These are phyloP conservation scores for Dipus sagitta DNA, from an alignment of 2,797 vertebrate species.

Conservation along the genomic window DNA sequence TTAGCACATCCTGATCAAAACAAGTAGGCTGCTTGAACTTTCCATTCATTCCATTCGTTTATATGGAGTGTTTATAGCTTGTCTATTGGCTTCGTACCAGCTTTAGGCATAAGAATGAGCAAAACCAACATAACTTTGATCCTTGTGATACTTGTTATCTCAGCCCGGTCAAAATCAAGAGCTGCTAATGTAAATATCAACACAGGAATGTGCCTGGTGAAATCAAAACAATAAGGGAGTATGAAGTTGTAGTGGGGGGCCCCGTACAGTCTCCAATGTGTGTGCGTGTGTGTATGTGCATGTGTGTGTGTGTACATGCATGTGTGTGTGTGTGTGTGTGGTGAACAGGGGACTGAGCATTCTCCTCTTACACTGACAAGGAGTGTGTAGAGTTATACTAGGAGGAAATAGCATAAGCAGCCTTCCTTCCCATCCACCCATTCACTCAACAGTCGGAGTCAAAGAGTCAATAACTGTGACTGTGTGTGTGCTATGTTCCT, in stretches of 20 bases:
- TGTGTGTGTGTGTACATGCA: background rate
- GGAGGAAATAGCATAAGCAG: too few species aligned
- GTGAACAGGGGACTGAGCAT: accelerated
- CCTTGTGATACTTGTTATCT: background rate
- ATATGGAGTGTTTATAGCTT: background rate
- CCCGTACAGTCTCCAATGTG: accelerated
- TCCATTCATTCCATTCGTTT: background rate
- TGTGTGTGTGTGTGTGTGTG: too few species aligned
- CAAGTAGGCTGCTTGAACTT: background rate
- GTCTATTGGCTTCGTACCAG: background rate
- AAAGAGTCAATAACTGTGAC: background rate
- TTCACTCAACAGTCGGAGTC: background rate
- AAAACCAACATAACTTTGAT: background rate
- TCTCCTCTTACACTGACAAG: background rate
- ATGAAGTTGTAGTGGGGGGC: too few species aligned
- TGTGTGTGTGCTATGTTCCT: background rate
- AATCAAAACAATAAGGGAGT: background rate
- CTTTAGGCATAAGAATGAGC: background rate
- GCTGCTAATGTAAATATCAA: background rate
- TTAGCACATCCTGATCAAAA: background rate
- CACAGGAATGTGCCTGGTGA: background rate
- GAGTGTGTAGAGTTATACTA: background rate
- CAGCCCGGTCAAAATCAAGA: background rate
- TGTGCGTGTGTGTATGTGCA: background rate
- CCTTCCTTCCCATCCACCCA: background rate